A percentile compares a stretch with the other conserved stretches of the same genome.
phyloP scores from a whole-genome alignment of 1,140 invertebrate genomes.

The Pseudomyrmex dendroicus region DNA sequence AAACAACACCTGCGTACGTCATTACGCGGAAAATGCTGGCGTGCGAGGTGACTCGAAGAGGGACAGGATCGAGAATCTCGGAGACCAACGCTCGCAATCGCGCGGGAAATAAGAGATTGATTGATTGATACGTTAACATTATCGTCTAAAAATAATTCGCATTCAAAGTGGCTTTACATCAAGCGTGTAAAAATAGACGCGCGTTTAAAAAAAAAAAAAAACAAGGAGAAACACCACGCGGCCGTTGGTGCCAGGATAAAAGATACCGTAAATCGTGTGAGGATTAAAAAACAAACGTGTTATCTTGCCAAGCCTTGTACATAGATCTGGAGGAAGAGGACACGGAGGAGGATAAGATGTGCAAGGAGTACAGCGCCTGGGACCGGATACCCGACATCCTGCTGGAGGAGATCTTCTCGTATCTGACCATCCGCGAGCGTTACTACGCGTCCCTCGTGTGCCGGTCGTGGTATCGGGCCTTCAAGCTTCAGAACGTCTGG shows the following conservation, averaged over 20 bases:
- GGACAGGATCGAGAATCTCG: neutral
- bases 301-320: conserved; percentile 85
- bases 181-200: conserved; percentile 37
- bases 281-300: neutral
- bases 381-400: conserved; percentile 90
- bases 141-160: conserved; percentile 52
- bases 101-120: neutral
- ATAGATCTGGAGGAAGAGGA: conserved; percentile 87
- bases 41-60: neutral
- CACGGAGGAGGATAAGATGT: conserved; percentile 78
- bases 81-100: no score
- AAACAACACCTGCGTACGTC: neutral
- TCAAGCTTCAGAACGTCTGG: conserved; percentile 92
- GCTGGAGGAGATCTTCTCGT: conserved; percentile 91
- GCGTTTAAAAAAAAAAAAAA: no score
- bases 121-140: conserved; percentile 5
- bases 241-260: no score
- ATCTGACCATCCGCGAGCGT: conserved; percentile 89
- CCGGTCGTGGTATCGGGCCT: conserved; percentile 89
- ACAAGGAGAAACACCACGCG: no score
- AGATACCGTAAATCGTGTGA: neutral
- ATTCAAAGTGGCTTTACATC: conserved; percentile 33
- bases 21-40: neutral
- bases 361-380: conserved; percentile 88
- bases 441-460: conserved; percentile 92